These are phyloP conservation scores for Xestia sexstrigata DNA, from an alignment of 2,888 invertebrate genomes.

Conservation along the genomic window DNA sequence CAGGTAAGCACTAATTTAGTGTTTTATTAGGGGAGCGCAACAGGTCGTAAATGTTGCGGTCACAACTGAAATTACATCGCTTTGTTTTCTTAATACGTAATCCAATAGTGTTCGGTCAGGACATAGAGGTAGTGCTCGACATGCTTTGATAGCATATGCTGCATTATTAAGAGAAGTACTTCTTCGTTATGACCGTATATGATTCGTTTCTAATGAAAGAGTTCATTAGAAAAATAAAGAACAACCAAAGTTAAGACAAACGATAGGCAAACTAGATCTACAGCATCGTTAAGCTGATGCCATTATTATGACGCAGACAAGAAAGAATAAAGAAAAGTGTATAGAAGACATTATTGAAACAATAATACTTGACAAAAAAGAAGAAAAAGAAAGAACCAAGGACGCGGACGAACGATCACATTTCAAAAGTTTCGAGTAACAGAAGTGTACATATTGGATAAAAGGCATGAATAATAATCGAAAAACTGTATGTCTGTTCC, in stretches of 20 bases:
- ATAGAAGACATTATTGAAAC: neutral
- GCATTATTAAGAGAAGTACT: neutral
- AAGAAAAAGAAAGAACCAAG: constrained; percentile 4
- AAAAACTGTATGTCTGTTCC: constrained; percentile 25
- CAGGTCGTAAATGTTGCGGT: constrained; percentile 85
- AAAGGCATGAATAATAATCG: constrained; percentile 22
- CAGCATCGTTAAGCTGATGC: neutral
- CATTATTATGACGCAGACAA: neutral
- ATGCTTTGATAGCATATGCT: constrained; percentile 18
- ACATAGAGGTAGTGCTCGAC: constrained; percentile 43
- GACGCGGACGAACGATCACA: constrained; percentile 6
- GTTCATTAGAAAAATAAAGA: neutral
- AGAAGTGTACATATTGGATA: constrained; percentile 10
- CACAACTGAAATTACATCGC: constrained; percentile 83
- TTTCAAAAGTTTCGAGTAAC: constrained; percentile 24
- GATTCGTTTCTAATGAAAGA: neutral
- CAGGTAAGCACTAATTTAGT: constrained; percentile 52
- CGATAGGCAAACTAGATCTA: neutral
- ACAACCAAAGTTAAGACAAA: neutral
- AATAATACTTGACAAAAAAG: constrained; percentile 8
- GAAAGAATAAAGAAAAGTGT: neutral
- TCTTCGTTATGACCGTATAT: neutral
- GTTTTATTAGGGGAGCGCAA: constrained; percentile 69
- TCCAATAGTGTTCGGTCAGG: constrained; percentile 75
- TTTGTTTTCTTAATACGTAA: constrained; percentile 83